phyloP scores from a whole-genome alignment of 2,888 invertebrate genomes.

The Gastrophysa polygoni region DNA sequence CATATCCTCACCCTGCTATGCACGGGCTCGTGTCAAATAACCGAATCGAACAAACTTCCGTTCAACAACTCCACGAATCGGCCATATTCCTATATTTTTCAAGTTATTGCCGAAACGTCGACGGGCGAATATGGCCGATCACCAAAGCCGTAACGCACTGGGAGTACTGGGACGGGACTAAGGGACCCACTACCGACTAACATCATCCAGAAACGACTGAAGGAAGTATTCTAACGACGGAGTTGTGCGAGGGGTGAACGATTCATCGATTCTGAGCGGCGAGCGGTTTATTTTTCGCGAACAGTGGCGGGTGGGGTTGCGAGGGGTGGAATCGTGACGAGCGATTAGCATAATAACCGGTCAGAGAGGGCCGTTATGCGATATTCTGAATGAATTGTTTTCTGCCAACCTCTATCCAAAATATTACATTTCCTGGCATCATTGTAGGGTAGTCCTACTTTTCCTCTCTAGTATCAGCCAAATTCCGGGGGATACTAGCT shows the following conservation, averaged over 20 bases:
- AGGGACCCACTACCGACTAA: slow-evolving; percentile 49
- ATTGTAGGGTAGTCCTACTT: too few relatives aligned
- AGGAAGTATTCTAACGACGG: slow-evolving; percentile 18
- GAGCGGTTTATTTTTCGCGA: slow-evolving; percentile 23
- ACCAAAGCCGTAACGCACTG: slow-evolving; percentile 50
- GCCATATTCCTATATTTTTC: slow-evolving; percentile 54
- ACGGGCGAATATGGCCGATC: slow-evolving; percentile 53
- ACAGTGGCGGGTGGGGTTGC: slow-evolving; percentile 21
- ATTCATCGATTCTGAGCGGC: slow-evolving; percentile 45
- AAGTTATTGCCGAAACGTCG: slow-evolving; percentile 43
- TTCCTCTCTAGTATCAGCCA: too few relatives aligned
- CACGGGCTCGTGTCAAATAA: not conserved
- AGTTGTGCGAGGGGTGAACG: slow-evolving; percentile 40
- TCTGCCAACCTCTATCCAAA: too few relatives aligned
- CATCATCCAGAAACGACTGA: slow-evolving; percentile 36
- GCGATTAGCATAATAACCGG: too few relatives aligned
- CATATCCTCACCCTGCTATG: not conserved
- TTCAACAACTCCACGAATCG: slow-evolving; percentile 37
- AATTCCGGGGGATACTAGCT: too few relatives aligned
- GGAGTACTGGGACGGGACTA: slow-evolving; percentile 25
- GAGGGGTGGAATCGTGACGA: not conserved
- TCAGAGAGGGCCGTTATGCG: too few relatives aligned
- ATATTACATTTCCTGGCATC: too few relatives aligned
- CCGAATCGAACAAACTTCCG: slow-evolving; percentile 19
- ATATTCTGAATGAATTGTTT: too few relatives aligned